Base-by-base conservation (phyloP, 1,140 invertebrate genomes). In the Aethina tumida region DNA sequence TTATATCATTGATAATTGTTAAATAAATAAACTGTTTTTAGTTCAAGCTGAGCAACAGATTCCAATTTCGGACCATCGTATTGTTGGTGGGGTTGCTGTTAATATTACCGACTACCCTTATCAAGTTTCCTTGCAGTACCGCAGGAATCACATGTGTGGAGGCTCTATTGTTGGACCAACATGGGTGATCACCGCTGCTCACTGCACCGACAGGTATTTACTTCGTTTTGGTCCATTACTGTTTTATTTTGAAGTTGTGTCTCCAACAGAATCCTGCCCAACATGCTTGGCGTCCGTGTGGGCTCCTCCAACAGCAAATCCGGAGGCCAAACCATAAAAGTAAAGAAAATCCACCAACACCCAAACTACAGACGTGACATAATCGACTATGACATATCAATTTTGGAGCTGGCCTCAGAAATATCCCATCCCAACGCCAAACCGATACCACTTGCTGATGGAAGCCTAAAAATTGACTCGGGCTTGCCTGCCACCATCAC, bases 91-190 rank as follows among this genome's bases (percentile, higher is more conserved):
- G 3, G 36, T 49, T 16, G 49, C 60, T 24, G 65, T 63, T 0
- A 57, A 58, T 4, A 62, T 60, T 4, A 60, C 57, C 6, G 49
- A 50, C 0, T 51, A 59, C 10, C 66, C 67, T 0, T 68, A 67
- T 41, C 66, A 69, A 44, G 62, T 56, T 1, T 68, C 66, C 4
- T 42, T 69, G 12, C 55, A 63, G 18, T 32, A 58, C 40, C 31
- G 0, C 47, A 2, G 49, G 49, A 8, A 62, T 52, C 73, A 76
- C 44, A 58, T 66, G 19, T 79, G 77, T 45, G 76, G 76, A 2
- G 76, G 72, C 3, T 62, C 75, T 2, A 64, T 79, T 10, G 66
- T 79, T 13, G 66, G 65, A 10, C 26, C 51, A 0, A 45, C 45
- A 16, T 64, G 60, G 47, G 51, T 69, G n/a, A 29, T 71, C 2